A percentile compares a stretch with the other conserved stretches of the same genome.
phyloP scores from a whole-genome alignment of 2,797 vertebrate genomes.

The Pseudocheirus occidentalis region DNA sequence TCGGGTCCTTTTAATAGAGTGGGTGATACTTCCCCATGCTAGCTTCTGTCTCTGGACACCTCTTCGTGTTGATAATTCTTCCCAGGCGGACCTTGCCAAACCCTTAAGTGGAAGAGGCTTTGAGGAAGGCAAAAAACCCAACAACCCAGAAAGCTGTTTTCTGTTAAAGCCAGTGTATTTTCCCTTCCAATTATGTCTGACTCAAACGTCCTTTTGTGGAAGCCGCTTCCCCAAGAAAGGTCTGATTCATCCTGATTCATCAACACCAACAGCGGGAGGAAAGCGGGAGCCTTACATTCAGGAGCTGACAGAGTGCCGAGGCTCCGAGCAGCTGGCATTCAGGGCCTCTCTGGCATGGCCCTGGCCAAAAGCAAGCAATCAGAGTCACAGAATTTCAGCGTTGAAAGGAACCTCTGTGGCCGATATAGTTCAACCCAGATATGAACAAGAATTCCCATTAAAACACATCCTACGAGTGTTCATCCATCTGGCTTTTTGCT shows the following conservation, averaged over 20 bases:
- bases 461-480: not conserved
- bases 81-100: constrained; percentile 25
- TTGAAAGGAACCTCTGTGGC: not conserved
- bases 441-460: not conserved
- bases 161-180: constrained; percentile 72
- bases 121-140: constrained; percentile 10
- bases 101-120: constrained; percentile 41
- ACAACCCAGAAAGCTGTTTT: constrained; percentile 62
- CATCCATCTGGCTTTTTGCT: not conserved
- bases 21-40: not conserved
- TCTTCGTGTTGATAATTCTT: constrained; percentile 32
- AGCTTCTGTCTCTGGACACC: constrained; percentile 20
- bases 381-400: not conserved
- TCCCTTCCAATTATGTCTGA: constrained; percentile 71
- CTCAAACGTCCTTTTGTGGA: constrained; percentile 54
- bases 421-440: not conserved
- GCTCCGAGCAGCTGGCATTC: not conserved
- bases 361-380: not conserved
- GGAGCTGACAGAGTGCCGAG: not conserved
- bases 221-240: constrained; percentile 59
- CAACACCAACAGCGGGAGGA: not conserved
- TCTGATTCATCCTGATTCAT: constrained; percentile 50
- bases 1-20: not conserved
- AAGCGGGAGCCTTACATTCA: not conserved
- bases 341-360: not conserved